phyloP scores from a whole-genome alignment of 2,888 invertebrate genomes.

The Drosophila maculinotata region DNA sequence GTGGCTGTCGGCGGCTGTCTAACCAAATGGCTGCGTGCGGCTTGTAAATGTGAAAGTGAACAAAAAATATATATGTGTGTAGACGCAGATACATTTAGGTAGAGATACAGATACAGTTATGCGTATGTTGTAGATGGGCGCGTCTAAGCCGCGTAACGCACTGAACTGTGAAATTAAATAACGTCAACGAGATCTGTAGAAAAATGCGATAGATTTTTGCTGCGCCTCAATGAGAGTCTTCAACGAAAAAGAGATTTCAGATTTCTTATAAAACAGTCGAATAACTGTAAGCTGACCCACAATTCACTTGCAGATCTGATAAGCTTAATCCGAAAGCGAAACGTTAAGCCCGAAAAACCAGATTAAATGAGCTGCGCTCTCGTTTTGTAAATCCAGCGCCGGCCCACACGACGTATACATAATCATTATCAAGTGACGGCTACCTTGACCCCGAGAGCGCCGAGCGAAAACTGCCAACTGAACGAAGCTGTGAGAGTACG shows the following conservation, averaged over 20 bases:
- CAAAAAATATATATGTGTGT: conserved; percentile 4
- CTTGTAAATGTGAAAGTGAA: conserved; percentile 53
- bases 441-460: conserved; percentile 67
- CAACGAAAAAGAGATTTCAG: neutral
- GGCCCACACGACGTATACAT: conserved; percentile 42
- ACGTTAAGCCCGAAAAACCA: conserved; percentile 9
- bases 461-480: conserved; percentile 20
- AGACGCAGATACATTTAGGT: conserved; percentile 11
- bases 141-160: conserved; percentile 73
- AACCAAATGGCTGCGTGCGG: conserved; percentile 47
- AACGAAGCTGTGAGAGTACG: conserved; percentile 36
- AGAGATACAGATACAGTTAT: conserved; percentile 10
- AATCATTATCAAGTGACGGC: conserved; percentile 62
- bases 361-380: conserved; percentile 27
- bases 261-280: neutral
- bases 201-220: conserved; percentile 22
- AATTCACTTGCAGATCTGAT: too few species aligned
- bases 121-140: too few species aligned
- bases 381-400: too few species aligned
- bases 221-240: neutral
- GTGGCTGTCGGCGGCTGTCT: conserved; percentile 36
- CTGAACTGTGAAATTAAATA: conserved; percentile 83
- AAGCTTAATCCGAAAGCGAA: conserved; percentile 2
- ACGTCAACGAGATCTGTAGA: conserved; percentile 38
- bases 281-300: conserved; percentile 1